phyloP scores from a whole-genome alignment of 1,140 invertebrate species.

The Drosophila kepulauana region DNA sequence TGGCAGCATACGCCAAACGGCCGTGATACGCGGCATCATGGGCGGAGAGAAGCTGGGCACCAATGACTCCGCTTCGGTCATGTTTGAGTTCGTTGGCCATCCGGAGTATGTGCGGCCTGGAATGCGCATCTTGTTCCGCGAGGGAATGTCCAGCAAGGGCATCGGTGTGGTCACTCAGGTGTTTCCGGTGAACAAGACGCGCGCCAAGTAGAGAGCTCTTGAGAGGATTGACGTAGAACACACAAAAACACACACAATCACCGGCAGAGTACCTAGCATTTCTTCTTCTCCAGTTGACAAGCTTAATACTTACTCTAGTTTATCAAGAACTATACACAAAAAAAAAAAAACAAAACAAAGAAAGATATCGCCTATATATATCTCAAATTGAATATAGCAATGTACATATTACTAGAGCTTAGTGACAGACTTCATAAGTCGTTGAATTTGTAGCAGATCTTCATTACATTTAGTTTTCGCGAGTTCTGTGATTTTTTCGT shows the following conservation, averaged over 20 bases:
- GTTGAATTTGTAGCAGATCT: conserved; percentile 61
- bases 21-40: conserved; percentile 89
- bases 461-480: conserved; percentile 68
- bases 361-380: conserved; percentile 38
- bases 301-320: conserved; percentile 49
- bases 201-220: conserved; percentile 42
- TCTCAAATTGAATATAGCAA: conserved; percentile 48
- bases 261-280: conserved; percentile 42
- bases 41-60: conserved; percentile 86
- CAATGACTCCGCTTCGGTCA: conserved; percentile 93
- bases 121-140: conserved; percentile 93
- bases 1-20: conserved; percentile 97
- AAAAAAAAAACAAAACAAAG: no score
- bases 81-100: conserved; percentile 95
- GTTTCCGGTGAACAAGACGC: conserved; percentile 86
- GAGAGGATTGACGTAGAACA: not conserved
- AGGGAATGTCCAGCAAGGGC: conserved; percentile 93
- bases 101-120: conserved; percentile 97
- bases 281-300: conserved; percentile 18
- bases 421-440: conserved; percentile 43
- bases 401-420: conserved; percentile 49
- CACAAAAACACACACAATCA: conserved; percentile 7
- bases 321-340: conserved; percentile 19
- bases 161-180: conserved; percentile 96
- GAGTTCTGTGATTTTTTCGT: conserved; percentile 79